phyloP scores from a whole-genome alignment of 2,797 vertebrate species.

The Eidolon dupreanum region DNA sequence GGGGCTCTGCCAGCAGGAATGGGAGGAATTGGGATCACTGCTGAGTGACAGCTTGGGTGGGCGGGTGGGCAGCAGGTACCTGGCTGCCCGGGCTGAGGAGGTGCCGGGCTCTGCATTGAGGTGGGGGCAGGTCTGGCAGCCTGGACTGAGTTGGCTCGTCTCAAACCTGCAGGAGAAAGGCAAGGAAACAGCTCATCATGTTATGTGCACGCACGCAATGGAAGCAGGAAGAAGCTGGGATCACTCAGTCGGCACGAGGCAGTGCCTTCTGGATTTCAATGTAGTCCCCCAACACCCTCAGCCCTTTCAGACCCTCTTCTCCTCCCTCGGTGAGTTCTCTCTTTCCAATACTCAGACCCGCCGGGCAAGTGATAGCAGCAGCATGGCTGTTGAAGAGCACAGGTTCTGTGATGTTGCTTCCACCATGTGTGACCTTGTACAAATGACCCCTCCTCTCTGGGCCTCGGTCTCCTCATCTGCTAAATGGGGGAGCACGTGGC shows the following conservation, averaged over 20 bases:
- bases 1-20: not conserved
- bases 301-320: not conserved
- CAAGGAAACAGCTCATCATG: not conserved
- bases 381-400: not conserved
- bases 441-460: not conserved
- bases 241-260: accelerated
- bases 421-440: not conserved
- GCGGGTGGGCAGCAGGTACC: conserved; percentile 80
- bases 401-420: not conserved
- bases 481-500: not conserved
- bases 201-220: not conserved
- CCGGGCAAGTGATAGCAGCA: not conserved
- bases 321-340: not conserved
- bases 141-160: conserved; percentile 85
- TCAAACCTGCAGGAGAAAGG: conserved; percentile 81
- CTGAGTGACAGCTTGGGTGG: not conserved
- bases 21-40: not conserved
- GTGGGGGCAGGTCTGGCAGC: conserved; percentile 81
- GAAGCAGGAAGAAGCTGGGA: not conserved
- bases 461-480: not conserved
- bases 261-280: not conserved
- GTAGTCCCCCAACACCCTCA: accelerated
- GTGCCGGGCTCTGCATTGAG: conserved; percentile 48
- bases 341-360: too few species aligned
- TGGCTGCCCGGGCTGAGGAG: conserved; percentile 82